Evolutionary conservation across 2,113 vertebrate species (phyloP), one percentile per base, ranked within the genome.

Genomic region (Xiphophorus couchianus): DNA sequence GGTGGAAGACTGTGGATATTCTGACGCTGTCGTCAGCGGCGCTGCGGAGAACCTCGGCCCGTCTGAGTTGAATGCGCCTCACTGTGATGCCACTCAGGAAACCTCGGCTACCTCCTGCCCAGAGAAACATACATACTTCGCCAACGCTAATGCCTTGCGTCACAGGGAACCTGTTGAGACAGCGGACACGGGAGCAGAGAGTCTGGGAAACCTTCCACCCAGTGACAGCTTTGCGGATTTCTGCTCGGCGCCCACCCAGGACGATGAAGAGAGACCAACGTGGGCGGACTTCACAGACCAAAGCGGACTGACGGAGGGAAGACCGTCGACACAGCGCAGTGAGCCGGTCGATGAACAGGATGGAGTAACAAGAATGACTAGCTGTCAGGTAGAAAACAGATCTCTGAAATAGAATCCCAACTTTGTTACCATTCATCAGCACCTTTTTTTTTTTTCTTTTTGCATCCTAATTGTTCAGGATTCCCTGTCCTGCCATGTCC

Each of bases 201-300:
- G 66, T 71, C 71, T 61, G 0, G 83, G 80, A 27, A 72, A 84
- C 87, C 95, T 97, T 88, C 96, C 95, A 48, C 95, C 94, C 44
- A 95, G 95, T 0, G 97, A 98, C 51, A 97, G 97, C 90, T 99
- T 99, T 93, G 96, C 98, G 0, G 97, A 98, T 88, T 99, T 99
- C 91, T 97, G 96, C 91, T 96, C 96, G 5, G 97, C 96, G 14
- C 91, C 92, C 8, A 81, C 81, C 14, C 88, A 78, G 25, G 79
- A 93, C 84, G 92, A 90, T 69, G 83, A 25, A 73, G 90, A 86
- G 67, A 77, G 80, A 11, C 93, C 87, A 3, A 25, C 25, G 33
- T 99, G 97, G 97, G 95, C 93, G 74, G 95, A 95, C 84, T 98
- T 98, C 93, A 95, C 86, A 63, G 92, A 94, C 71, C 95, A 91